Evolutionary conservation across 35 echinoderm and acorn worm genomes (phyloP), one percentile per base, ranked within the genome.

Genomic region (Ophioderma brevispina): DNA sequence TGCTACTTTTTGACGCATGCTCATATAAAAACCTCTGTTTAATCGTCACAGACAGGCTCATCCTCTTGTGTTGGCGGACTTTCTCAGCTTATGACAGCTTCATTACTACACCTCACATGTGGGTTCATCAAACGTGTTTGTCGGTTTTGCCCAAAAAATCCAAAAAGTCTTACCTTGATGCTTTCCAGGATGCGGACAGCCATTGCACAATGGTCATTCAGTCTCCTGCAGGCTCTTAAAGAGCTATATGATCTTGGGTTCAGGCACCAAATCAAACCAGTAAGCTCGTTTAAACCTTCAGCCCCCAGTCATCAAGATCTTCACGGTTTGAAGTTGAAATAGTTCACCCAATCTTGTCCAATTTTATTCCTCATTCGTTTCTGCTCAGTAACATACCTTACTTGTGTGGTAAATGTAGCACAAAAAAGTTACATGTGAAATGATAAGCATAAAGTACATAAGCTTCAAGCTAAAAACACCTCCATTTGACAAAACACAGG

Each of bases 331-430:
- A n/a, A n/a, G n/a, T 99, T 95, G 94, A 99, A 99, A 59, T 99
- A 99, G 17, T 94, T 94, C 46, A 95, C 97, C 97, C 97, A 99
- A 76, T 94, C 89, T 50, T 94, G 90, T 84, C 95, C 97, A 93
- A 99, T n/a, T n/a, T n/a, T n/a, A 99, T 77, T 99, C 94, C 59
- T 95, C 97, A 43, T 99, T 94, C 50, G 93, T 99, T 91, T 99
- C 91, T 80, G 91, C 90, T 15, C 90, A 42, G n/a, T n/a, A 59
- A 94, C 90, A 64, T 95, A 95, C 81, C 86, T 98, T 2, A 89
- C 76, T 75, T 94, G 92, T 43, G 82, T 42, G 55, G 89, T 89
- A 92, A 77, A 90, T 96, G 87, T 76, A 10, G 21, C n/a, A n/a
- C n/a, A n/a, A n/a, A n/a, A n/a, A n/a, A n/a, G n/a, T n/a, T n/a